Evolutionary conservation across 2,888 invertebrate genomes (phyloP).

Genomic region (Mesorhabditis belari): DNA sequence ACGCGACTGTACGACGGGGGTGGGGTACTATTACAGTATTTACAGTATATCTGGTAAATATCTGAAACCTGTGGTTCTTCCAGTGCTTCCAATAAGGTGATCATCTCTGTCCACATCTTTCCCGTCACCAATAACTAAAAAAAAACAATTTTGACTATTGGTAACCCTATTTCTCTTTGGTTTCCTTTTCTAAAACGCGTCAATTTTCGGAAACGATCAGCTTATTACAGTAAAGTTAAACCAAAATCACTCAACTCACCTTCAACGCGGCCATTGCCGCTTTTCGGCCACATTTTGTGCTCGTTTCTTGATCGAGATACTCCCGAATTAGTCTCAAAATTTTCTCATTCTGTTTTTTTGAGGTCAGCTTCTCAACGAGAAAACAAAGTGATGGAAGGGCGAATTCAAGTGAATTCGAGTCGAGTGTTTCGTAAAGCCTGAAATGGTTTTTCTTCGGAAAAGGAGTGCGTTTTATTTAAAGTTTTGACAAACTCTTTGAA

Average conservation of each 20-base stretch:
- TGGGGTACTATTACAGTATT: too few species aligned
- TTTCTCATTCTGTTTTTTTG: conserved; percentile 1
- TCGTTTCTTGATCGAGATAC: conserved; percentile 10
- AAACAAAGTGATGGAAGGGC: conserved; percentile 20
- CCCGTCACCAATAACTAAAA: conserved; percentile 2
- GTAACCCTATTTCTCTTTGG: background rate
- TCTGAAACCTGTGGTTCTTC: conserved; percentile 36
- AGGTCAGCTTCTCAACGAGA: conserved; percentile 8
- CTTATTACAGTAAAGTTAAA: too few species aligned
- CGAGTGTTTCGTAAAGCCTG: conserved; percentile 8
- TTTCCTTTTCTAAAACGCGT: too few species aligned
- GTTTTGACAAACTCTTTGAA: too few species aligned
- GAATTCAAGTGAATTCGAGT: conserved; percentile 5
- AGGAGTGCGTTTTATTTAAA: too few species aligned
- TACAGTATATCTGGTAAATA: too few species aligned
- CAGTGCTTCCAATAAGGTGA: conserved; percentile 20
- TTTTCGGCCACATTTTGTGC: conserved; percentile 18
- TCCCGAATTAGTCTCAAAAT: conserved; percentile 4
- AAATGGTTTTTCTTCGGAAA: too few species aligned
- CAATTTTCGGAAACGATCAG: too few species aligned
- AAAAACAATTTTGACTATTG: background rate
- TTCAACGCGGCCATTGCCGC: conserved; percentile 28
- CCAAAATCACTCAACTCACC: too few species aligned
- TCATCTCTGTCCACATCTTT: conserved; percentile 15
- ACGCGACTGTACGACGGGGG: too few species aligned